Percentiles rank a stretch among this genome's conserved stretches.
These are phyloP conservation scores for Tenthredo amoena DNA, from an alignment of 2,888 invertebrate species.

Conservation along the genomic window DNA sequence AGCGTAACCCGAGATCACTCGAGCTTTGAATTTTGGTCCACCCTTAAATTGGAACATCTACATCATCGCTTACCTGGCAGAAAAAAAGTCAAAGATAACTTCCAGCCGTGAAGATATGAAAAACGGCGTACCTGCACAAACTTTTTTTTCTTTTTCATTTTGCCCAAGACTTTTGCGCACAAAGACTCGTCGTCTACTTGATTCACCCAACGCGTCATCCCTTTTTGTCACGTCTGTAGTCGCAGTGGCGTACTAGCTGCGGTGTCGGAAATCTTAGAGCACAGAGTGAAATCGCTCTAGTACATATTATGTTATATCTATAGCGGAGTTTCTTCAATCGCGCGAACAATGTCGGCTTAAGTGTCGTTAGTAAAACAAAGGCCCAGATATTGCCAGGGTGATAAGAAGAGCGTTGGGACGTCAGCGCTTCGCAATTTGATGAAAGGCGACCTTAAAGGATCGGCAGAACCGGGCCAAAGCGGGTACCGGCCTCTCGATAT, in stretches of 20 bases:
- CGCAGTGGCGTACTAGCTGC: background rate
- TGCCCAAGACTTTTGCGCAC: background rate
- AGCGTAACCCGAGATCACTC: background rate
- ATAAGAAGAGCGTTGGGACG: conserved; percentile 41
- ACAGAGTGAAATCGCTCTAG: background rate
- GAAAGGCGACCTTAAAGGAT: conserved; percentile 45
- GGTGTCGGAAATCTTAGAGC: background rate
- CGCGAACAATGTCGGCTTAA: conserved; percentile 47
- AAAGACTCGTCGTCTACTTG: conserved; percentile 10
- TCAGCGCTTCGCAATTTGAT: conserved; percentile 44
- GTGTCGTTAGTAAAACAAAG: conserved; percentile 52
- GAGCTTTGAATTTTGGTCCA: background rate
- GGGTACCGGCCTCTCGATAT: conserved; percentile 39
- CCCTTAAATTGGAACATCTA: background rate
- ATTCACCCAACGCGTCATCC: background rate
- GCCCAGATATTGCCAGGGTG: conserved; percentile 33
- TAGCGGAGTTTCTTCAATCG: conserved; percentile 35
- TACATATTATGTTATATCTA: conserved; percentile 32
- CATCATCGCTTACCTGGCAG: background rate
- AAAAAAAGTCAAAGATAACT: background rate
- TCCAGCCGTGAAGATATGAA: background rate
- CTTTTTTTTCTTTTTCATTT: background rate
- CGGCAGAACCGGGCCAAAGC: conserved; percentile 31
- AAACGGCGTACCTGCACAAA: background rate
- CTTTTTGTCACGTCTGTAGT: conserved; percentile 10